phyloP scores from a whole-genome alignment of 2,113 vertebrate genomes.

The Heliornis fulica region DNA sequence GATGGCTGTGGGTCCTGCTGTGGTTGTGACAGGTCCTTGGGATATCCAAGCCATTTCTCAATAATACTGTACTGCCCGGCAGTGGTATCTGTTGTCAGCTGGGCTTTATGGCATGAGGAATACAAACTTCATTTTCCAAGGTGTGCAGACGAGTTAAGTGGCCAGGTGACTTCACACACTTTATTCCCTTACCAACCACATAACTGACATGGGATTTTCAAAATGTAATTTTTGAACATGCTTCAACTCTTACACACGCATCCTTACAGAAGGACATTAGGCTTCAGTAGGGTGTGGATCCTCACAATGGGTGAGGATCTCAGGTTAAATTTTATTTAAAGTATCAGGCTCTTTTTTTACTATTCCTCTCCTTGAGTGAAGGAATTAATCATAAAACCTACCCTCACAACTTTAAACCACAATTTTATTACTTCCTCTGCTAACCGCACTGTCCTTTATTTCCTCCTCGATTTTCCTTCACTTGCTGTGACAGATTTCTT shows the following conservation, averaged over 20 bases:
- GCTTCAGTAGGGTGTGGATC: not conserved
- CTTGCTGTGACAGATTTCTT: not conserved
- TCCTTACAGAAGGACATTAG: not conserved
- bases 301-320: not conserved
- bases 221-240: not conserved
- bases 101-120: not conserved
- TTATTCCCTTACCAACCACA: not conserved
- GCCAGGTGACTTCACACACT: not conserved
- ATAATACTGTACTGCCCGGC: not conserved
- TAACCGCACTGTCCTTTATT: not conserved
- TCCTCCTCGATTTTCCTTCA: not conserved
- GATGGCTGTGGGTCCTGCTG: not conserved
- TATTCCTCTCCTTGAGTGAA: not conserved
- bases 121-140: not conserved
- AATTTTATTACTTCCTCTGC: constrained; percentile 16
- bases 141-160: not conserved
- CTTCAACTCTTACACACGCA: not conserved
- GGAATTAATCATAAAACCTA: not conserved
- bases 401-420: not conserved
- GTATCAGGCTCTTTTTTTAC: fast-evolving
- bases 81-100: not conserved
- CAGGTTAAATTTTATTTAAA: not conserved
- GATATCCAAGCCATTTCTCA: not conserved
- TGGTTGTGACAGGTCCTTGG: fast-evolving
- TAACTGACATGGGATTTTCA: not conserved